Evolutionary conservation across 2,113 vertebrate species (phyloP).

Genomic region (Pica pica): DNA sequence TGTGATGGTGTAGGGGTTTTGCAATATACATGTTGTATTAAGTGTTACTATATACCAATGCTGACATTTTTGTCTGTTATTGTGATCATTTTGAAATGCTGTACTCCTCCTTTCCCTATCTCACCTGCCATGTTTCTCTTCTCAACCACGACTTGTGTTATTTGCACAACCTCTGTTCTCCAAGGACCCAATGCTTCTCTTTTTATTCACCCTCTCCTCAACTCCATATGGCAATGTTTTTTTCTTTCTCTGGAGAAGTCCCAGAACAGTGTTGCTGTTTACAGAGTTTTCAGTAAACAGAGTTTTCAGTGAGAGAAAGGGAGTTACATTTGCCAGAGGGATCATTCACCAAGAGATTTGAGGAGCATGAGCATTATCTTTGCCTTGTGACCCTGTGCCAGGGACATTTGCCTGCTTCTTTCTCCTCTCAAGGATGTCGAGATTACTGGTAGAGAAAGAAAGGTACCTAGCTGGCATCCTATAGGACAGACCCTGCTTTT

Average conservation of each 20-base stretch:
- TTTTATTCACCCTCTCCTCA: not conserved
- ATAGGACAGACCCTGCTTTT: not conserved
- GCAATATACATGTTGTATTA: not conserved
- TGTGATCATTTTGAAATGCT: not conserved
- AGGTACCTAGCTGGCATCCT: not conserved
- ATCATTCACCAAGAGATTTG: not conserved
- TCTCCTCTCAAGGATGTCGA: not conserved
- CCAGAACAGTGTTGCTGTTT: not conserved
- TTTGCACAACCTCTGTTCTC: not conserved
- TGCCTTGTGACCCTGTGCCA: not conserved
- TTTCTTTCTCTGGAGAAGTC: not conserved
- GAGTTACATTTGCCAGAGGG: not conserved
- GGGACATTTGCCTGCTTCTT: not conserved
- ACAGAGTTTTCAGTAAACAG: too few species aligned
- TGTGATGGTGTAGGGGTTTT: not conserved
- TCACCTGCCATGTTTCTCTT: not conserved
- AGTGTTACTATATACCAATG: not conserved
- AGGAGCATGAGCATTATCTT: not conserved
- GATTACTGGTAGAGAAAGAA: not conserved
- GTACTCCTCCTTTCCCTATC: not conserved
- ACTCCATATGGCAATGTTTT: not conserved
- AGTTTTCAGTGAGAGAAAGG: not conserved
- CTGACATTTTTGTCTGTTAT: not conserved
- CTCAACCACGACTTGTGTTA: not conserved
- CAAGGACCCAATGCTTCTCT: fast-evolving